Percentiles rank a stretch among this genome's conserved stretches.
Conservation (phyloP, 37 sponge, comb jelly and placozoan genomes). For the Axinella damicornis region DNA sequence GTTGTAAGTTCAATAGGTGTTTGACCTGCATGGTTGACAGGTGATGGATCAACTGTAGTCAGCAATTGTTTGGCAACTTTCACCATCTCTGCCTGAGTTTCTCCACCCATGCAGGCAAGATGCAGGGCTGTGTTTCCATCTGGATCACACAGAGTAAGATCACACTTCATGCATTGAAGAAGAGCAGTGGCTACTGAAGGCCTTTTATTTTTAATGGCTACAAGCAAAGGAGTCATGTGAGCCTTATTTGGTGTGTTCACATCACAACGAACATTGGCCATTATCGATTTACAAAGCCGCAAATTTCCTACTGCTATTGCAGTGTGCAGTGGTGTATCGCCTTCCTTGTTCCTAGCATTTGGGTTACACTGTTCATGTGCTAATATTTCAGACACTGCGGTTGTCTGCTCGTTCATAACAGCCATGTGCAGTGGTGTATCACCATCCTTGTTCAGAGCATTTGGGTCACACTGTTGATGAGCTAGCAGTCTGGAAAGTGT, state of each 20-base stretch:
- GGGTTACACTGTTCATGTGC: slow-evolving; percentile 3
- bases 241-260: neutral
- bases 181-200: neutral
- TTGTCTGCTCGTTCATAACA: neutral
- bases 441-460: neutral
- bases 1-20: slow-evolving; percentile 21
- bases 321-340: no score
- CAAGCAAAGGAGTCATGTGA: slow-evolving; percentile 22
- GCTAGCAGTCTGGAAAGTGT: no score
- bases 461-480: no score
- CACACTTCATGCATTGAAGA: neutral
- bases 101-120: neutral
- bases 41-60: neutral
- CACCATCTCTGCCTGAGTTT: no score
- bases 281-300: neutral
- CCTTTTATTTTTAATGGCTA: neutral
- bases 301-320: neutral
- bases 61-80: neutral
- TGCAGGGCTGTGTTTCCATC: neutral
- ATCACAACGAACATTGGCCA: neutral
- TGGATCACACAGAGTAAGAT: neutral
- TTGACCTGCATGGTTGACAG: neutral
- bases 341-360: neutral
- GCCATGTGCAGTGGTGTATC: slow-evolving; percentile 34
- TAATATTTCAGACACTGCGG: neutral